A percentile compares a stretch with the other conserved stretches of the same genome.
phyloP scores from a whole-genome alignment of 2,113 vertebrate genomes.

The Jaculus jaculus region DNA sequence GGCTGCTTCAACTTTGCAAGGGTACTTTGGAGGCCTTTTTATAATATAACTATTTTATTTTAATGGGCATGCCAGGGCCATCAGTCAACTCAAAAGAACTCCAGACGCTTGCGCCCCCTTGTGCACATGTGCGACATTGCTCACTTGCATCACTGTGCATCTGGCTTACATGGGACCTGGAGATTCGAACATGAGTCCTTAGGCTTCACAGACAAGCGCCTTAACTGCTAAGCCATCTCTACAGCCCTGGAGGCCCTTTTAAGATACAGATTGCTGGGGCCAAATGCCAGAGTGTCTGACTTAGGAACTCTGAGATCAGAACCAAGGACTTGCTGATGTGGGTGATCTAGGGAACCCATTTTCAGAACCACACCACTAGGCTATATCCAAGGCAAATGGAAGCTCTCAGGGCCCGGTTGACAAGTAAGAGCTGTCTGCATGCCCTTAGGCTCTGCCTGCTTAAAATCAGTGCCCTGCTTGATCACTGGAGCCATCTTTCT shows the following conservation, averaged over 20 bases:
- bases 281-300: neutral
- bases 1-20: neutral
- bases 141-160: too few relatives aligned
- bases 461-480: neutral
- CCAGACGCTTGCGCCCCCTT: too few relatives aligned
- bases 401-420: neutral
- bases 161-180: too few relatives aligned
- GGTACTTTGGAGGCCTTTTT: neutral
- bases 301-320: neutral
- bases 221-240: too few relatives aligned
- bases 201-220: too few relatives aligned
- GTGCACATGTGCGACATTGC: too few relatives aligned
- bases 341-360: neutral
- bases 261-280: neutral
- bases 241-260: too few relatives aligned
- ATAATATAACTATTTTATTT: neutral
- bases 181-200: too few relatives aligned
- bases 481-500: neutral
- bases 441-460: neutral
- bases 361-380: neutral
- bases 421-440: neutral
- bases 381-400: neutral
- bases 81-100: too few relatives aligned
- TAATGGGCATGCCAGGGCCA: too few relatives aligned
- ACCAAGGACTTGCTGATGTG: neutral